Evolutionary conservation across 2,888 invertebrate species (phyloP), one percentile per base, ranked within the genome.

Genomic region (Athripsodes cinereus): DNA sequence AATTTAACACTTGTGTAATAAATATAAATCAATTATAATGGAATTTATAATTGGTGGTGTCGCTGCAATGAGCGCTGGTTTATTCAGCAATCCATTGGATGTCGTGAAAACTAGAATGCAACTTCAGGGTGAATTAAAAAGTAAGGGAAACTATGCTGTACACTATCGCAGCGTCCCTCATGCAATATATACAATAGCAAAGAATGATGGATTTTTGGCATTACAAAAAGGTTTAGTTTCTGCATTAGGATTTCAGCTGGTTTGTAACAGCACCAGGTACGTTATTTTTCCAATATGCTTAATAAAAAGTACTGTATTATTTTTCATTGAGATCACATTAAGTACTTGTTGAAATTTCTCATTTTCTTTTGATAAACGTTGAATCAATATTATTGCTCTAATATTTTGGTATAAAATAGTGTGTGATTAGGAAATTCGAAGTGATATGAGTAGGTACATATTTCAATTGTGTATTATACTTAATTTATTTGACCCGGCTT

Each of bases 51-150:
- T 85, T 19, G 87, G 84, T 13, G 87, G 76, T 3, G 61, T 74
- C 21, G 80, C 82, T 5, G 84, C 85, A 0, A 79, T 81, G 57
- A 79, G 81, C 11, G 86, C 87, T 1, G 83, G 83, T n/a, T 71
- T 82, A 60, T 81, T 86, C 64, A 84, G 85, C 8, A 87, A 87
- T 68, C 87, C 87, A 0, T 70, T 86, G 46, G 87, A 87, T 68
- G 86, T 87, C 3, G 78, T 86, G 26, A 88, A 87, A 71, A 86
- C 83, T n/a, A 74, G 87, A 21, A 79, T 87, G 71, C 87, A 88
- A 67, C 73, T 88, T 2, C 87, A 88, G 67, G 82, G 82, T 13
- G 82, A 87, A 69, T 68, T 87, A 21, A 74, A 78, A 65, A 78
- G 80, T 1, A 74, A 78, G 53, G 85, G 86, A 1, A 70, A 79